Evolutionary conservation across 2,888 invertebrate genomes (phyloP).

Genomic region (Gari tellinella): DNA sequence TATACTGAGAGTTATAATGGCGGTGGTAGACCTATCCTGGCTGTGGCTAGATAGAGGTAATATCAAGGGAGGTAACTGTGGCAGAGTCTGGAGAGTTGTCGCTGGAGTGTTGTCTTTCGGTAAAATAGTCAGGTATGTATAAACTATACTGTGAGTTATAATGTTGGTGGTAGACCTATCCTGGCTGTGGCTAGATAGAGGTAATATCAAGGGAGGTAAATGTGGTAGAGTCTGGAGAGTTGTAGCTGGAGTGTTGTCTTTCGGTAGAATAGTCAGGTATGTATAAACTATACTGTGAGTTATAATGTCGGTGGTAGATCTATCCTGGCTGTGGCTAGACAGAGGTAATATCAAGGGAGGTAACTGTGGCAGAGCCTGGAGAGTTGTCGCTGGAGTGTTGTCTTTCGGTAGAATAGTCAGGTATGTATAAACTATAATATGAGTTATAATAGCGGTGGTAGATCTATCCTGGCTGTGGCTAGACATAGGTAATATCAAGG

Average conservation of each 20-base stretch:
- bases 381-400: no score
- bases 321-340: slow-evolving; percentile 43
- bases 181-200: no score
- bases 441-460: slow-evolving; percentile 26
- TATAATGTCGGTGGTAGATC: slow-evolving; percentile 32
- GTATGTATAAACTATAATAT: slow-evolving; percentile 24
- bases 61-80: no score
- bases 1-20: slow-evolving; percentile 29
- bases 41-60: slow-evolving; percentile 31
- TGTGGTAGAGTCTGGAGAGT: slow-evolving; percentile 3
- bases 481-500: slow-evolving; percentile 6
- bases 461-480: slow-evolving; percentile 41
- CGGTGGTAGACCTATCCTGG: slow-evolving; percentile 42
- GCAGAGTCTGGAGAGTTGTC: slow-evolving; percentile 1
- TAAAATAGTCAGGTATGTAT: slow-evolving; percentile 32
- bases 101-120: slow-evolving; percentile 30
- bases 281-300: slow-evolving; percentile 21
- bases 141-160: no score
- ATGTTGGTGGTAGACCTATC: no score
- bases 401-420: slow-evolving; percentile 29
- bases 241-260: slow-evolving; percentile 15
- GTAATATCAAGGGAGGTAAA: no score
- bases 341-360: no score
- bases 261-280: slow-evolving; percentile 42
- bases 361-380: no score